phyloP scores from a whole-genome alignment of 2,888 invertebrate genomes.

The Biston stratarius region DNA sequence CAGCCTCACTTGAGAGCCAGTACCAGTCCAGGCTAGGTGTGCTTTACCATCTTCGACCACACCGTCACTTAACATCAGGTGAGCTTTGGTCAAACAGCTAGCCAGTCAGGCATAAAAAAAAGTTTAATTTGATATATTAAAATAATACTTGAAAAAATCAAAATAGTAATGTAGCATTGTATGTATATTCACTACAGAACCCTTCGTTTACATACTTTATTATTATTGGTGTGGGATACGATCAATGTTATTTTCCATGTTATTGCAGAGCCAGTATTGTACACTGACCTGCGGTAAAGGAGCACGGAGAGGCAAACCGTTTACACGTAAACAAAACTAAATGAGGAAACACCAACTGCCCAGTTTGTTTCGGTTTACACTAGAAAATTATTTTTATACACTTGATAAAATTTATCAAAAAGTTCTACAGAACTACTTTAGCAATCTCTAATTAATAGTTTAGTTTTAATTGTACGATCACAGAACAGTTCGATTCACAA shows the following conservation, averaged over 20 bases:
- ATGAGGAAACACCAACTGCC: conserved; percentile 19
- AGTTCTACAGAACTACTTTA: conserved; percentile 9
- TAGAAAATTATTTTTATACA: conserved; percentile 17
- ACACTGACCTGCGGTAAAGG: conserved; percentile 30
- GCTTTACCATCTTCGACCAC: no score
- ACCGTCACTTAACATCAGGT: no score
- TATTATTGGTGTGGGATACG: no score
- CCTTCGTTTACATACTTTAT: no score
- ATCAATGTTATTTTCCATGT: conserved; percentile 2
- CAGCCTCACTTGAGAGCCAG: no score
- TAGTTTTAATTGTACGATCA: background rate
- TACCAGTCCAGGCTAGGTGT: no score
- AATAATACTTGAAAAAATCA: no score
- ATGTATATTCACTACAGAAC: no score
- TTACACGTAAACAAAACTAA: conserved; percentile 34
- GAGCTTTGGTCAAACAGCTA: no score
- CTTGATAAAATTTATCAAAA: conserved; percentile 11
- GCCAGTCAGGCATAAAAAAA: no score
- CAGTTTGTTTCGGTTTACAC: conserved; percentile 8
- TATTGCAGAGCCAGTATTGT: conserved; percentile 52
- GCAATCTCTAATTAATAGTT: conserved; percentile 7
- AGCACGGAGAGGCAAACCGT: conserved; percentile 27
- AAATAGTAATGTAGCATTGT: no score
- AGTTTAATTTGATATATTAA: no score
- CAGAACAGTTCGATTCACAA: background rate